Evolutionary conservation across 92 coral and sea anemone genomes (phyloP).

Genomic region (Phenganax marumi): DNA sequence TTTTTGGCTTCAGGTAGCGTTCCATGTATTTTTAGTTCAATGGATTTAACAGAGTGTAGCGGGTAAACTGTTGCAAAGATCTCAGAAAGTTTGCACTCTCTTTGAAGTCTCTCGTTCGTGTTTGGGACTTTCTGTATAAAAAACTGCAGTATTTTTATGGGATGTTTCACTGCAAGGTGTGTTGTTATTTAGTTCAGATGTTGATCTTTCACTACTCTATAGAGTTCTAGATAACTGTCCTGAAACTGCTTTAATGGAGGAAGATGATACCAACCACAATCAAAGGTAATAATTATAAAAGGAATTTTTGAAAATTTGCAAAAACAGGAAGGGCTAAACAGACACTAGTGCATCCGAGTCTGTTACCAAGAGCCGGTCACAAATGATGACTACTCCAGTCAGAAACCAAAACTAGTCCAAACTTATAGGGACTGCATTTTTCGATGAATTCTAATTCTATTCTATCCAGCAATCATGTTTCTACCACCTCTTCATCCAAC

Average conservation of each 20-base stretch:
- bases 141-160: too few species aligned
- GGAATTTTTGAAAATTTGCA: not conserved
- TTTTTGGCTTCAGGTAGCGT: too few species aligned
- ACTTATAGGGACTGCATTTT: not conserved
- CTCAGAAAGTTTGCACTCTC: too few species aligned
- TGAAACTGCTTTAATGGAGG: not conserved
- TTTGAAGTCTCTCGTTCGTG: too few species aligned
- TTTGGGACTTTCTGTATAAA: too few species aligned
- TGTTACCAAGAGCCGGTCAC: too few species aligned
- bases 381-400: not conserved
- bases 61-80: too few species aligned
- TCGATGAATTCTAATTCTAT: not conserved
- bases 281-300: conserved; percentile 11
- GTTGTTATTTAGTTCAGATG: not conserved
- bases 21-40: too few species aligned
- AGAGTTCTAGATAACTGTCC: conserved; percentile 18
- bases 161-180: not conserved
- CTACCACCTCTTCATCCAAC: conserved; percentile 32
- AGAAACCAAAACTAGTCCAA: conserved; percentile 44
- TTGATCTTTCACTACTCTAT: not conserved
- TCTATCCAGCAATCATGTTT: conserved; percentile 43
- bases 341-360: too few species aligned
- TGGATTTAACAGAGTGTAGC: too few species aligned
- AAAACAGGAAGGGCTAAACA: not conserved
- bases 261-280: not conserved